Evolutionary conservation across 30 jellyfish, hydroid and myxozoan genomes (phyloP).

Genomic region (Mastigias papua): DNA sequence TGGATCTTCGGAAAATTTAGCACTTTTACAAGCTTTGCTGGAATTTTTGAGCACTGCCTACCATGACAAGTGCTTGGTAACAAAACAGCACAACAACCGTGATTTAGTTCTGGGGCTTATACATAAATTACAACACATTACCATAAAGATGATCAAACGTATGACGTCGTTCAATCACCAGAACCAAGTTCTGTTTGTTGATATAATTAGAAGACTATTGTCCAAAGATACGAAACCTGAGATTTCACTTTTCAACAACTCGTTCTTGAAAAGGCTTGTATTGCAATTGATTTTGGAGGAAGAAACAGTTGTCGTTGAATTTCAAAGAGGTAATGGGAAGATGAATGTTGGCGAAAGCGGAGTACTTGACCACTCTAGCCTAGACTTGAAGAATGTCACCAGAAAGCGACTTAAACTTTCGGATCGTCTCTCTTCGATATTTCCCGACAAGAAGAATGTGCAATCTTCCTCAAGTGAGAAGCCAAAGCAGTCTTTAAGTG

Average conservation of each 20-base stretch:
- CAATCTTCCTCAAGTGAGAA: not conserved
- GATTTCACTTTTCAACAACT: slow-evolving; percentile 17
- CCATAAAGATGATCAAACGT: slow-evolving; percentile 7
- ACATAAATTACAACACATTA: slow-evolving; percentile 38
- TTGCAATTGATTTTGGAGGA: slow-evolving; percentile 74
- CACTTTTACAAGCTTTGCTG: slow-evolving; percentile 16
- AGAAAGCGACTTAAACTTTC: slow-evolving; percentile 25
- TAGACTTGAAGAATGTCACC: not conserved
- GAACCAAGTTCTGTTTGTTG: slow-evolving; percentile 25
- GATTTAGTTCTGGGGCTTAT: slow-evolving; percentile 13
- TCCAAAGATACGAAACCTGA: slow-evolving; percentile 11
- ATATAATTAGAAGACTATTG: slow-evolving; percentile 9
- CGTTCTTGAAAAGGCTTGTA: slow-evolving; percentile 61
- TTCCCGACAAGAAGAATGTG: not conserved
- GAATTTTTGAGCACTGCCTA: slow-evolving; percentile 49
- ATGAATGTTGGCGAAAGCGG: not conserved
- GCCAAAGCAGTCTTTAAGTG: slow-evolving; percentile 19
- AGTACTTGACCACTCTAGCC: not conserved
- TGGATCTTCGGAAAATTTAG: slow-evolving; percentile 20
- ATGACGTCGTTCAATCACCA: slow-evolving; percentile 30
- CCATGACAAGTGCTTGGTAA: slow-evolving; percentile 29
- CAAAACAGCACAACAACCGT: not conserved
- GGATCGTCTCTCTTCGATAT: slow-evolving; percentile 29
- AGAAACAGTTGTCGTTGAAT: slow-evolving; percentile 32
- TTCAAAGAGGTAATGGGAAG: not conserved